Percentiles rank a stretch among this genome's conserved stretches.
Evolutionary conservation across 2,888 invertebrate species (phyloP).

Genomic region (Parnassius orleans): DNA sequence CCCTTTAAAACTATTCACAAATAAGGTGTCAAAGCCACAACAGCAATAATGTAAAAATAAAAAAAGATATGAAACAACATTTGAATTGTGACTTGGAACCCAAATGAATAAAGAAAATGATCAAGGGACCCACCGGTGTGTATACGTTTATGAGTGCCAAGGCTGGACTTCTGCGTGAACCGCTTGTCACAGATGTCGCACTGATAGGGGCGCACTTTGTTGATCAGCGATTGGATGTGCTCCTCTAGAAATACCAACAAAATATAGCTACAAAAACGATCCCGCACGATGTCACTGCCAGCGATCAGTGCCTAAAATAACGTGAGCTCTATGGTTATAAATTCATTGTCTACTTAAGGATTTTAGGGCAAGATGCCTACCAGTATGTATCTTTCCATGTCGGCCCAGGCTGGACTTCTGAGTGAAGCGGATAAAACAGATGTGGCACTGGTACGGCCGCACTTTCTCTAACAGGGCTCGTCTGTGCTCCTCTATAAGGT

Average conservation of each 20-base stretch:
- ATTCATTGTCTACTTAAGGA: conserved; percentile 76
- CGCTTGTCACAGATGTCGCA: conserved; percentile 90
- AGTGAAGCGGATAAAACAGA: conserved; percentile 87
- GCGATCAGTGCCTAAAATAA: conserved; percentile 63
- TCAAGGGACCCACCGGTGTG: conserved; percentile 85
- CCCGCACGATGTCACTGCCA: conserved; percentile 53
- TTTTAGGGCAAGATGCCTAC: conserved; percentile 81
- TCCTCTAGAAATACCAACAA: conserved; percentile 82
- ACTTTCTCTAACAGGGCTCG: conserved; percentile 82
- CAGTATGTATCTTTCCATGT: conserved; percentile 86
- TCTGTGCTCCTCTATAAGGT: conserved; percentile 82
- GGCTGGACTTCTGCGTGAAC: conserved; percentile 91
- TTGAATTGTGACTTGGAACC: conserved; percentile 72
- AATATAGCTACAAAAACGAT: conserved; percentile 75
- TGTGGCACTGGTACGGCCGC: conserved; percentile 86
- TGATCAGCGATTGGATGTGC: conserved; percentile 83
- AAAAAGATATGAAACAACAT: conserved; percentile 30
- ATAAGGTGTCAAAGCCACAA: conserved; percentile 76
- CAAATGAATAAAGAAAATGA: conserved; percentile 68
- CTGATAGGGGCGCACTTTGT: conserved; percentile 83
- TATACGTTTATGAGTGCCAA: conserved; percentile 90
- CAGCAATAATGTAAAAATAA: conserved; percentile 41
- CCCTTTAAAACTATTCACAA: conserved; percentile 81
- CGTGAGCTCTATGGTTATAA: conserved; percentile 67
- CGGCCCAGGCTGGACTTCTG: conserved; percentile 88